Conservation (phyloP, 2,888 invertebrate species). For the Ischnus inquisitorius region DNA sequence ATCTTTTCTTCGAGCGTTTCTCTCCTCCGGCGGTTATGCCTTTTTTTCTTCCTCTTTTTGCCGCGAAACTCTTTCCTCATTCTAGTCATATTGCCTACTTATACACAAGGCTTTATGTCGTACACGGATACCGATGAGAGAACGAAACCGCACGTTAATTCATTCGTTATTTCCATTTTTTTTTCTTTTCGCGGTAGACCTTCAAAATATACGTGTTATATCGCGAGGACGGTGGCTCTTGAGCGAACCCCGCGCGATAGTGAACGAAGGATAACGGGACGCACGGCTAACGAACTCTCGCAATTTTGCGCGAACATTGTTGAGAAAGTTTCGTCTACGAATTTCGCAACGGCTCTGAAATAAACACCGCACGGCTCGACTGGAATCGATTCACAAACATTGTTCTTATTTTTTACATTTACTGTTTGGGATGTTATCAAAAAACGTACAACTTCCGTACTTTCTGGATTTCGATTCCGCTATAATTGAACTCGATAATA, state of each 20-base stretch:
- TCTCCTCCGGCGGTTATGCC: constrained; percentile 31
- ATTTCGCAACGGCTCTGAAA: background rate
- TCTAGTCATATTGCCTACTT: background rate
- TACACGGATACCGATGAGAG: background rate
- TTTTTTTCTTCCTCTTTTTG: constrained; percentile 36
- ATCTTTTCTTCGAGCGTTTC: constrained; percentile 45
- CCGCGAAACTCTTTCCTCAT: background rate
- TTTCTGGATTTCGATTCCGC: too few relatives aligned
- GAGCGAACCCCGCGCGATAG: background rate
- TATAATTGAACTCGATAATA: too few relatives aligned
- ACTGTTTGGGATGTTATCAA: too few relatives aligned
- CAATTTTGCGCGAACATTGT: background rate
- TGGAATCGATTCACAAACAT: too few relatives aligned
- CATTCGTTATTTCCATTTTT: constrained; percentile 32
- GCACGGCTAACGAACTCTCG: background rate
- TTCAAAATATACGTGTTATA: constrained; percentile 20
- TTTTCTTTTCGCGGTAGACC: constrained; percentile 13
- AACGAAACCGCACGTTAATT: constrained; percentile 2
- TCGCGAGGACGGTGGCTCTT: background rate
- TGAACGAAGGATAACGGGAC: constrained; percentile 10
- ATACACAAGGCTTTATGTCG: background rate
- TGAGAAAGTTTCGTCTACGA: background rate
- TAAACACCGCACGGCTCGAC: too few relatives aligned
- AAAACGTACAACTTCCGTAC: too few relatives aligned
- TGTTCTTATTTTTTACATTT: too few relatives aligned